Evolutionary conservation across 2,888 invertebrate genomes (phyloP).

Genomic region (Ormia ochracea): DNA sequence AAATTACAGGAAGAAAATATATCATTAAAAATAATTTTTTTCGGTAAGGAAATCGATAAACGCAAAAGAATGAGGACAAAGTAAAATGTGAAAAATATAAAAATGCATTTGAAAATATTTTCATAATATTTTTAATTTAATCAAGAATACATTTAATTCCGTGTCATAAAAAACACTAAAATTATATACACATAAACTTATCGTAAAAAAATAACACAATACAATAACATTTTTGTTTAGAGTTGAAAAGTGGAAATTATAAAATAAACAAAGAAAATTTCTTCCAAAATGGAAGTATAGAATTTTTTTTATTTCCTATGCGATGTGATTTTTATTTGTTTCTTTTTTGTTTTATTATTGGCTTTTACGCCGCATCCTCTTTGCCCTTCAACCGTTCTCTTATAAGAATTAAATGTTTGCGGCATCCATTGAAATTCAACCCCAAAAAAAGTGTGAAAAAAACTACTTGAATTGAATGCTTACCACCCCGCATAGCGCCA

Average conservation of each 20-base stretch:
- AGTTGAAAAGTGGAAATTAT: slow-evolving; percentile 34
- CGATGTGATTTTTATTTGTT: slow-evolving; percentile 41
- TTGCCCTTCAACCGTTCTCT: slow-evolving; percentile 60
- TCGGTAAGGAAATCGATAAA: slow-evolving; percentile 63
- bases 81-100: slow-evolving; percentile 42
- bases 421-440: slow-evolving; percentile 61
- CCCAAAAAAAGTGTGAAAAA: slow-evolving; percentile 51
- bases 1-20: slow-evolving; percentile 7
- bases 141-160: neutral
- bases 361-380: slow-evolving; percentile 56
- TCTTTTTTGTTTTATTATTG: slow-evolving; percentile 44
- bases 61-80: slow-evolving; percentile 54
- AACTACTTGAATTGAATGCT: slow-evolving; percentile 36
- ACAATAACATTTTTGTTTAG: neutral
- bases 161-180: too few relatives aligned
- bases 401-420: slow-evolving; percentile 38
- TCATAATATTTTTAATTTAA: neutral
- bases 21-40: slow-evolving; percentile 32
- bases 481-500: slow-evolving; percentile 56
- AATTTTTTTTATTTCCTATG: slow-evolving; percentile 31
- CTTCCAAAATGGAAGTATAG: slow-evolving; percentile 45
- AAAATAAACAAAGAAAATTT: slow-evolving; percentile 60
- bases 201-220: too few relatives aligned
- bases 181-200: too few relatives aligned
- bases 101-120: slow-evolving; percentile 15